These are phyloP conservation scores for Parambassis ranga DNA, from an alignment of 2,797 vertebrate genomes.

Conservation along the genomic window DNA sequence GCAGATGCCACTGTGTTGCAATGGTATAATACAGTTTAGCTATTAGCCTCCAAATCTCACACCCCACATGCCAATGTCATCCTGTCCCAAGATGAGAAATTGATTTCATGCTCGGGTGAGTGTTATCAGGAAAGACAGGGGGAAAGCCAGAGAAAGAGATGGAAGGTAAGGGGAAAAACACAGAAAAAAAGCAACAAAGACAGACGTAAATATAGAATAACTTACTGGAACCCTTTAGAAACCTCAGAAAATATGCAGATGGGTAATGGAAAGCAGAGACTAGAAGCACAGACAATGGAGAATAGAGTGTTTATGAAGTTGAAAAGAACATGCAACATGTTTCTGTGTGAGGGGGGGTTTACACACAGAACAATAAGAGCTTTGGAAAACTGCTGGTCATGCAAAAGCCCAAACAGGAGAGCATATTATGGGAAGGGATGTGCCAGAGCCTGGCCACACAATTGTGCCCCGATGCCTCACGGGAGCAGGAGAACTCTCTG, in stretches of 20 bases:
- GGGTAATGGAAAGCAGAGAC: slow-evolving; percentile 3
- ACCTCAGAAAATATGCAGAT: background rate
- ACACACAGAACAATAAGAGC: slow-evolving; percentile 49
- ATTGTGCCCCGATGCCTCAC: slow-evolving; percentile 56
- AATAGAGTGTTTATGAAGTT: slow-evolving; percentile 41
- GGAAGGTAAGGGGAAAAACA: background rate
- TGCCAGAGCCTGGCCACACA: slow-evolving; percentile 48
- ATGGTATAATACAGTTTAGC: slow-evolving; percentile 49
- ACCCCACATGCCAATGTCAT: slow-evolving; percentile 60
- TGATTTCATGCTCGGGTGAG: slow-evolving; percentile 66
- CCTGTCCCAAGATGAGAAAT: slow-evolving; percentile 60
- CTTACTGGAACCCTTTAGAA: background rate
- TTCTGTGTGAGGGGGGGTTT: slow-evolving; percentile 22
- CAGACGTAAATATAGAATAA: slow-evolving; percentile 10
- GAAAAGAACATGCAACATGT: slow-evolving; percentile 56
- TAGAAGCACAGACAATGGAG: background rate
- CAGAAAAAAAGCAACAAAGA: background rate
- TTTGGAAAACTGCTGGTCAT: slow-evolving; percentile 62
- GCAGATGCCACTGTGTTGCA: slow-evolving; percentile 14
- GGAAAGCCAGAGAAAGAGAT: background rate
- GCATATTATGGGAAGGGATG: slow-evolving; percentile 51
- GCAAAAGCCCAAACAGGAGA: slow-evolving; percentile 59
- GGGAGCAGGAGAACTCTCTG: slow-evolving; percentile 63
- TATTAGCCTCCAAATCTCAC: slow-evolving; percentile 53
- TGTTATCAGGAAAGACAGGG: slow-evolving; percentile 42